Conservation (phyloP, 92 coral and sea anemone genomes). For the Umimayanthus kanabou region DNA sequence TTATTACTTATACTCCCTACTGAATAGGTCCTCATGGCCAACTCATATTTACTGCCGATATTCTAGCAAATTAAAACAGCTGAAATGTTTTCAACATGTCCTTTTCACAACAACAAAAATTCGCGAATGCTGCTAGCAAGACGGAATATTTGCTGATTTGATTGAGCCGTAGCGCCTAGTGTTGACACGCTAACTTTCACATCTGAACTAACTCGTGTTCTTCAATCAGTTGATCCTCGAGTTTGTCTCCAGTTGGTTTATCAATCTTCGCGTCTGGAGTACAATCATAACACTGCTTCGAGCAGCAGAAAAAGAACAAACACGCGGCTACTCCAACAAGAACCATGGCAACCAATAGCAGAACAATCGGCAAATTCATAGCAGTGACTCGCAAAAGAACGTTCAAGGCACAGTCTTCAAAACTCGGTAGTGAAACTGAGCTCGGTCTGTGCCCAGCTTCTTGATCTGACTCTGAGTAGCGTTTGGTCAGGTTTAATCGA, state of each 20-base stretch:
- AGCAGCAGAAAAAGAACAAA: constrained; percentile 16
- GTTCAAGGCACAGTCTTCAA: not conserved
- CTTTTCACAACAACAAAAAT: too few relatives aligned
- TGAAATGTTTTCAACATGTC: too few relatives aligned
- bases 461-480: not conserved
- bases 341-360: not conserved
- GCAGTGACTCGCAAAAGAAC: not conserved
- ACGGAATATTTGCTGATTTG: too few relatives aligned
- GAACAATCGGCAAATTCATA: constrained; percentile 19
- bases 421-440: not conserved
- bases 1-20: too few relatives aligned
- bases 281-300: constrained; percentile 33
- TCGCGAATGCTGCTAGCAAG: too few relatives aligned
- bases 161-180: too few relatives aligned
- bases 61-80: too few relatives aligned
- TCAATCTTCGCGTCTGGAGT: constrained; percentile 14
- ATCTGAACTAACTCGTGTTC: not conserved
- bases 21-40: too few relatives aligned
- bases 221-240: not conserved
- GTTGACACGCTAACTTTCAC: not conserved
- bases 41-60: too few relatives aligned
- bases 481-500: not conserved
- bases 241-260: not conserved
- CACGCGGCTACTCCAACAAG: constrained; percentile 1
- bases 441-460: not conserved